Percentiles rank a stretch among this genome's conserved stretches.
Evolutionary conservation across 2,797 vertebrate genomes (phyloP).

Genomic region (Spinus olivaceus): DNA sequence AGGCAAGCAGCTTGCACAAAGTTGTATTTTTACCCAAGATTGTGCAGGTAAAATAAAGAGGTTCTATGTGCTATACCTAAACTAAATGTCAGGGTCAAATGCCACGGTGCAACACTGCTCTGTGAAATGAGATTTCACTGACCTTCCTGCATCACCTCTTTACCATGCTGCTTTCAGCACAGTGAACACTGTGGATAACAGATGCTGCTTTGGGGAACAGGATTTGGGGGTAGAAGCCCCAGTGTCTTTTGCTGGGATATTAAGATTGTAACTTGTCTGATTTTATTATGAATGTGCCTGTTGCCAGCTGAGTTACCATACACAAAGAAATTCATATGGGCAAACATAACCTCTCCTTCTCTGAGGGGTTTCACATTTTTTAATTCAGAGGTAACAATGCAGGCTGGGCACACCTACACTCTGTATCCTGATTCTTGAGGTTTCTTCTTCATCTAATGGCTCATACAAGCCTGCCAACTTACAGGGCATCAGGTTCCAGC

Average conservation of each 20-base stretch:
- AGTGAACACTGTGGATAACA: neutral
- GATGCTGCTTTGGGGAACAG: neutral
- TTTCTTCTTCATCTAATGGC: neutral
- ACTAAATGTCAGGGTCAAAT: neutral
- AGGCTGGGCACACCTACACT: neutral
- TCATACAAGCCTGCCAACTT: neutral
- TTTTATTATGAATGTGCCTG: neutral
- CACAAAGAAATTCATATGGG: neutral
- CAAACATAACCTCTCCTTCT: neutral
- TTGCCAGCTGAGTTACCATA: neutral
- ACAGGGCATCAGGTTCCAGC: neutral
- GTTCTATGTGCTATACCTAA: neutral
- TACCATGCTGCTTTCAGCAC: neutral
- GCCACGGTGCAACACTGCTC: neutral
- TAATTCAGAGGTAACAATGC: neutral
- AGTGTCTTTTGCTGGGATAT: neutral
- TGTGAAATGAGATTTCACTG: neutral
- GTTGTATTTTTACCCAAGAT: neutral
- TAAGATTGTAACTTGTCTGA: neutral
- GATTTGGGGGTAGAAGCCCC: neutral
- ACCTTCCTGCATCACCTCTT: neutral
- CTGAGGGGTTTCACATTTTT: neutral
- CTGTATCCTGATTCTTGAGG: fast-evolving
- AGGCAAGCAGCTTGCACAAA: neutral
- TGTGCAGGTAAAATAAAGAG: neutral